These are phyloP conservation scores for Mirounga angustirostris DNA, from an alignment of 2,113 vertebrate species.

Conservation along the genomic window DNA sequence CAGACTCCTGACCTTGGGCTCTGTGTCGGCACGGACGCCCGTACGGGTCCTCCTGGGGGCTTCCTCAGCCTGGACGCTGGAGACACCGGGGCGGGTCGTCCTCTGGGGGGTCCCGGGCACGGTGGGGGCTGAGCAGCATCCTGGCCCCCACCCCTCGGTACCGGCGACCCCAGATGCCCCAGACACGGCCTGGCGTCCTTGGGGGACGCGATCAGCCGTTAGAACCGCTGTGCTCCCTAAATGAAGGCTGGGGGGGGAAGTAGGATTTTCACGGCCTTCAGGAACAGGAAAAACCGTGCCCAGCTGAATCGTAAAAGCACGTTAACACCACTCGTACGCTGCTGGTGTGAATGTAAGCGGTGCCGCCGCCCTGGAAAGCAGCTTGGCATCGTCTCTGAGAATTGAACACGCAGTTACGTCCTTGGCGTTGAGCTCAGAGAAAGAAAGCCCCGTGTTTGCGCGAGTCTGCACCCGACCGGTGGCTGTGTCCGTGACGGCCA, in stretches of 20 bases:
- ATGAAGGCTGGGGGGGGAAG: background rate
- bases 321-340: fast-evolving
- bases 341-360: no score
- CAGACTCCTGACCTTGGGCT: background rate
- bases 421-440: background rate
- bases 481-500: fast-evolving
- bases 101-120: background rate
- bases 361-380: background rate
- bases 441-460: background rate
- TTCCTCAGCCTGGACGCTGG: background rate
- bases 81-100: fast-evolving
- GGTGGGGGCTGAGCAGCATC: background rate
- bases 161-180: background rate
- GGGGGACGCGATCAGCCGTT: background rate
- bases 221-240: no score
- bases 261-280: background rate
- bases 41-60: fast-evolving
- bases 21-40: background rate
- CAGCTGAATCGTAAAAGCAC: background rate
- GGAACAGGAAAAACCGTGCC: background rate
- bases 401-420: background rate
- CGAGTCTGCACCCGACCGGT: background rate
- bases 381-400: background rate
- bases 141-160: background rate
- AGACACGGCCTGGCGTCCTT: background rate